phyloP scores from a whole-genome alignment of 2,113 vertebrate genomes.

The Picathartes gymnocephalus region DNA sequence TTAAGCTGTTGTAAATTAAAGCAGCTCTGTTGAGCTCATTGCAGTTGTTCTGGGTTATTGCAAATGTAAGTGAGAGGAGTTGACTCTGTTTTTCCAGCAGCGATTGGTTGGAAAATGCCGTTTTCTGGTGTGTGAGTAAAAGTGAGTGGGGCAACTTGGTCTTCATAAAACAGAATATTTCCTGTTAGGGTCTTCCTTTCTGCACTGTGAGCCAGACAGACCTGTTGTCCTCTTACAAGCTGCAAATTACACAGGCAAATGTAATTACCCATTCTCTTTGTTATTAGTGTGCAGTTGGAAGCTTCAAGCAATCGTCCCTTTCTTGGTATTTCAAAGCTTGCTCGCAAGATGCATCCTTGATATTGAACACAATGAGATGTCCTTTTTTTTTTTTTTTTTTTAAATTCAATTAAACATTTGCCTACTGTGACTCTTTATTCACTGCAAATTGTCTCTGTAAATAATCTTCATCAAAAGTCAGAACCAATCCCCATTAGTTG shows the following conservation, averaged over 20 bases:
- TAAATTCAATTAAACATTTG: slow-evolving; percentile 82
- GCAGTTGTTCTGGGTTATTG: neutral
- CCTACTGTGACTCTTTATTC: slow-evolving; percentile 84
- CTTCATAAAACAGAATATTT: neutral
- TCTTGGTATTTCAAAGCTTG: slow-evolving; percentile 71
- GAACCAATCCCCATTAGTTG: slow-evolving; percentile 82
- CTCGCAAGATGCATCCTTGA: slow-evolving; percentile 61
- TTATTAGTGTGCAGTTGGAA: slow-evolving; percentile 60
- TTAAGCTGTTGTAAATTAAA: slow-evolving; percentile 36
- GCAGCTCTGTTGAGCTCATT: neutral
- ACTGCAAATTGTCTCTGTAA: slow-evolving; percentile 81
- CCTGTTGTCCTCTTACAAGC: slow-evolving; percentile 64
- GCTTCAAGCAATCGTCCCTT: slow-evolving; percentile 61
- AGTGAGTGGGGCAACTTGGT: neutral
- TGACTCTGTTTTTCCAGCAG: neutral
- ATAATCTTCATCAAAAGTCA: slow-evolving; percentile 86
- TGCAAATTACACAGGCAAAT: slow-evolving; percentile 64
- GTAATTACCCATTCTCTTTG: slow-evolving; percentile 71
- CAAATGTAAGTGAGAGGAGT: neutral
- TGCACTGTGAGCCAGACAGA: slow-evolving; percentile 28
- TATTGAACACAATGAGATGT: slow-evolving; percentile 76
- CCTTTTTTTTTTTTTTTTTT: slow-evolving; percentile 53
- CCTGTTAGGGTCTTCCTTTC: neutral
- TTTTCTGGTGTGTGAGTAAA: neutral
- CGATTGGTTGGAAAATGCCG: neutral